A percentile compares a stretch with the other conserved stretches of the same genome.
Evolutionary conservation across 2,888 invertebrate species (phyloP).

Genomic region (Eremobia ochroleuca): DNA sequence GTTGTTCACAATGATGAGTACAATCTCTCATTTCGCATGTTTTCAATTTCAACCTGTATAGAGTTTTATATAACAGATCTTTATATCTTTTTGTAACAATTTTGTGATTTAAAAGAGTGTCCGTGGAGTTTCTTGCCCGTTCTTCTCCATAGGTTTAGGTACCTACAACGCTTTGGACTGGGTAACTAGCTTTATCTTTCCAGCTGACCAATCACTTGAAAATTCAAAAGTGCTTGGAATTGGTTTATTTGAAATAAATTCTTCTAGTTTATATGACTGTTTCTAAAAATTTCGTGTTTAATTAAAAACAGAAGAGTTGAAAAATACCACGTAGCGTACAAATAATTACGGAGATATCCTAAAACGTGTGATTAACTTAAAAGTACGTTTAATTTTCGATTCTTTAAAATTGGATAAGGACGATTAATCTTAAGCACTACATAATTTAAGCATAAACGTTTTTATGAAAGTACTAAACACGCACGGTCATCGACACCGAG

Average conservation of each 20-base stretch:
- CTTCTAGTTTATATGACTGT: not conserved
- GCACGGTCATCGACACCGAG: slow-evolving; percentile 67
- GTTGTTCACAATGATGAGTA: no score
- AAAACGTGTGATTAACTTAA: slow-evolving; percentile 43
- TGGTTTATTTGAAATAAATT: not conserved
- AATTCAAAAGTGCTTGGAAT: not conserved
- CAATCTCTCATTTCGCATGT: no score
- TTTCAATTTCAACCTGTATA: no score
- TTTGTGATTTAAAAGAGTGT: not conserved
- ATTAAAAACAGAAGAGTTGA: not conserved
- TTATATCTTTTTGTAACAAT: not conserved
- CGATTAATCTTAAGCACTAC: slow-evolving; percentile 67
- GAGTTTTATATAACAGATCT: not conserved
- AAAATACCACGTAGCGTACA: not conserved
- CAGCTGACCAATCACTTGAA: not conserved
- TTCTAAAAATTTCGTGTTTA: not conserved
- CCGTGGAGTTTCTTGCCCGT: not conserved
- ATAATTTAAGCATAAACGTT: slow-evolving; percentile 65
- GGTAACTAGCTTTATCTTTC: not conserved
- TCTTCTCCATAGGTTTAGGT: not conserved
- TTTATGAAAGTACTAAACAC: slow-evolving; percentile 63
- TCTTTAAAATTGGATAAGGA: slow-evolving; percentile 60
- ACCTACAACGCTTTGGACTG: not conserved
- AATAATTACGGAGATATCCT: slow-evolving; percentile 25
- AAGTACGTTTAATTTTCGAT: slow-evolving; percentile 45